Conservation (phyloP, 2,888 invertebrate species). For the Drosophila imparisetae region DNA sequence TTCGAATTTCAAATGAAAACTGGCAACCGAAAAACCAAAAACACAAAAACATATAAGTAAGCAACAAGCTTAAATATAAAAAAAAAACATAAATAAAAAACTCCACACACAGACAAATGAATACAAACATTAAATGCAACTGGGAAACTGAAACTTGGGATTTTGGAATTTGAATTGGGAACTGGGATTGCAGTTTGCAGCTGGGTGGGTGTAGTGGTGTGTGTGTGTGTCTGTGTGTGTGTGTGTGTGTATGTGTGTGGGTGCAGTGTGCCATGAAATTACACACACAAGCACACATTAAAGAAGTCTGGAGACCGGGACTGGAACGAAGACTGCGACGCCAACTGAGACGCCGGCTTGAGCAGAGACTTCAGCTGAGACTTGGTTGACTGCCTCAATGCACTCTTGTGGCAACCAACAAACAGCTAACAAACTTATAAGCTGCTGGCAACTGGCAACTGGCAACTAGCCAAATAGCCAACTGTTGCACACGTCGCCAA, state of each 20-base stretch:
- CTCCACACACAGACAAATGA: slow-evolving; percentile 1
- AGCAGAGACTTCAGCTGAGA: slow-evolving; percentile 16
- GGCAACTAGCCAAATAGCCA: slow-evolving; percentile 26
- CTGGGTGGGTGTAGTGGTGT: slow-evolving; percentile 20
- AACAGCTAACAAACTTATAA: slow-evolving; percentile 9
- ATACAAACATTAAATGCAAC: slow-evolving; percentile 10
- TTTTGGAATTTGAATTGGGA: slow-evolving; percentile 22
- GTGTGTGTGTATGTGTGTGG: slow-evolving; percentile 26
- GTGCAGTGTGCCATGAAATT: slow-evolving; percentile 49
- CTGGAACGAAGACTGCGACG: slow-evolving; percentile 17
- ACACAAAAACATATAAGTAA: slow-evolving; percentile 19
- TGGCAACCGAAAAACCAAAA: slow-evolving; percentile 61
- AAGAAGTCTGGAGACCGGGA: slow-evolving; percentile 40
- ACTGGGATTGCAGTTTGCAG: slow-evolving; percentile 29
- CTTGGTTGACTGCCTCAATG: slow-evolving; percentile 44
- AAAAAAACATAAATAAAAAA: slow-evolving; percentile 16
- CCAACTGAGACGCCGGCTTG: slow-evolving; percentile 12
- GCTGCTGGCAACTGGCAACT: slow-evolving; percentile 6
- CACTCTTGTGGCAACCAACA: slow-evolving; percentile 26
- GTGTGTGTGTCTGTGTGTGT: slow-evolving; percentile 8
- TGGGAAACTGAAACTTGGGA: slow-evolving; percentile 20
- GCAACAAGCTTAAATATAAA: slow-evolving; percentile 8
- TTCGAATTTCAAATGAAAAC: slow-evolving; percentile 70
- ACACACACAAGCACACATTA: slow-evolving; percentile 13
- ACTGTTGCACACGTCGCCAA: slow-evolving; percentile 50